Evolutionary conservation across 2,888 invertebrate genomes (phyloP), one percentile per base, ranked within the genome.

Genomic region (Luffia ferchaultella): DNA sequence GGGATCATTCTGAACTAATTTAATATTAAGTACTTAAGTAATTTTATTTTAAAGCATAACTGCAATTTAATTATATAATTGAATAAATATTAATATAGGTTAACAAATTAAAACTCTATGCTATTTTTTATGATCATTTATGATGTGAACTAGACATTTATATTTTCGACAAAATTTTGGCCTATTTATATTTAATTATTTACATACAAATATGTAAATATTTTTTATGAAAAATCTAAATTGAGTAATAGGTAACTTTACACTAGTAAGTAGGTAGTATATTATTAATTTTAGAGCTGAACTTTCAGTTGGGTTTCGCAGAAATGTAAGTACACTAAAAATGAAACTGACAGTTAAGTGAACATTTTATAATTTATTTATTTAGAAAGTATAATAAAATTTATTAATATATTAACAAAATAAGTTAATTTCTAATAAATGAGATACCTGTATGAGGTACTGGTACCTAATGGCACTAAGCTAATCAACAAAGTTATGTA

Each of bases 231-330:
- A 30, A n/a, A 30, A 30, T 30, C 12, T 30, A 30, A 30, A 30
- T 30, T 30, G 30, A 12, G 3, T 30, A 30, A 30, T 30, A 12
- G 12, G 3, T 7, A 30, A 12, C 30, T 30, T 12, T 30, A 30
- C n/a, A n/a, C n/a, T n/a, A n/a, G n/a, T n/a, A n/a, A n/a, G n/a
- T n/a, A n/a, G n/a, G 30, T 30, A 30, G 30, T 7, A 30, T 65
- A 58, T 63, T 69, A 65, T 64, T 59, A 64, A 61, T 63, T 62
- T n/a, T 46, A 65, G 62, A 65, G 65, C 55, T 56, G 80, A 75
- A 83, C 84, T 85, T 85, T 85, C 85, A 76, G 84, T 84, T 84
- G 85, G 84, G 85, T 85, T 85, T 64, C 67, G 78, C 53, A 62
- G 76, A 79, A 83, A 80, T 65, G 53, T 18, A 41, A 12, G 15